Percentiles rank a stretch among this genome's conserved stretches.
These are phyloP conservation scores for Pan troglodytes DNA, from an alignment of 2,113 vertebrate genomes.

Conservation along the genomic window NHGRI_mPanTro3-v2.1_pri NC_086015.1:194389001-194389500, in stretches of 20 bases:
- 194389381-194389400: neutral
- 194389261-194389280: neutral
- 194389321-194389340: neutral
- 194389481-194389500: neutral
- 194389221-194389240: neutral
- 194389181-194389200: neutral
- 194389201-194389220: neutral
- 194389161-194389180: neutral
- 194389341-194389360: neutral
- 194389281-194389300: neutral
- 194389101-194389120: neutral
- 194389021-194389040: neutral
- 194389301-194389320: neutral
- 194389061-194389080: neutral
- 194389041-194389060: neutral
- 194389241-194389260: neutral
- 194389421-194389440: neutral
- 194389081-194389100: neutral
- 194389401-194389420: neutral
- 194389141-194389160: neutral
- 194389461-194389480: neutral
- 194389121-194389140: neutral
- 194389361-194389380: neutral
- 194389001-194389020: neutral
- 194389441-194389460: neutral